Base-by-base conservation (phyloP, 2,113 vertebrate species). In the Platanista minor region DNA sequence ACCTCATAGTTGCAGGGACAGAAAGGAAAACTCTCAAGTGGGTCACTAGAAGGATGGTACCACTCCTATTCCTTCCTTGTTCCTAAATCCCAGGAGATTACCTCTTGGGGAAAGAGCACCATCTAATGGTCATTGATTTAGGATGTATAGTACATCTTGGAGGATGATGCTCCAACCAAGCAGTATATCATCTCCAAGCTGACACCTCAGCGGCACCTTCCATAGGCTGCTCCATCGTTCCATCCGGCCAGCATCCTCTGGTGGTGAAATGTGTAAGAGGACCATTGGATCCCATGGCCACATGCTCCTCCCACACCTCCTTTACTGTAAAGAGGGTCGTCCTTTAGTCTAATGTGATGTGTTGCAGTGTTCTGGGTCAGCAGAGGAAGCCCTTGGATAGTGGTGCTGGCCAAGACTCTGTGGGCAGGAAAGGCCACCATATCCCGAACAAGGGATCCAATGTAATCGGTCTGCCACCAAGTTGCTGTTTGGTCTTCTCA, bases 51-150 rank as follows among this genome's bases (percentile, higher is more conserved):
- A 86, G 52, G 43, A 18, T 6, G 12, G 54, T 2, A 1, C 39
- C 39, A 12, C 36, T 41, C 46, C 27, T 6, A 0, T 3, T n/a
- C 21, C 57, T 9, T 21, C 54, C 17, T 57, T 6, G 64, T 11
- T 66, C 74, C 15, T 36, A 33, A 14, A 20, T 43, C 74, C 33
- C 0, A 3, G n/a, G 11, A 25, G 4, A 12, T 62, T 7, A 11
- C 41, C 29, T n/a, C 4, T 23, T 20, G 46, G 81, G 82, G 31
- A 61, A 64, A 54, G 43, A 71, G n/a, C 61, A 33, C 23, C 86
- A 23, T 3, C 36, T 17, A 6, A 31, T 0, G 0, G 41, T 25
- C 20, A 0, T 20, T 4, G 81, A 46, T 11, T 64, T 31, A 31
- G 12, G 49, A 64, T 2, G 0, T 1, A 0, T 2, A 2, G 29